Base-by-base conservation (phyloP, 53 echinoderm and acorn worm genomes). In the Actinopyga echinites region DNA sequence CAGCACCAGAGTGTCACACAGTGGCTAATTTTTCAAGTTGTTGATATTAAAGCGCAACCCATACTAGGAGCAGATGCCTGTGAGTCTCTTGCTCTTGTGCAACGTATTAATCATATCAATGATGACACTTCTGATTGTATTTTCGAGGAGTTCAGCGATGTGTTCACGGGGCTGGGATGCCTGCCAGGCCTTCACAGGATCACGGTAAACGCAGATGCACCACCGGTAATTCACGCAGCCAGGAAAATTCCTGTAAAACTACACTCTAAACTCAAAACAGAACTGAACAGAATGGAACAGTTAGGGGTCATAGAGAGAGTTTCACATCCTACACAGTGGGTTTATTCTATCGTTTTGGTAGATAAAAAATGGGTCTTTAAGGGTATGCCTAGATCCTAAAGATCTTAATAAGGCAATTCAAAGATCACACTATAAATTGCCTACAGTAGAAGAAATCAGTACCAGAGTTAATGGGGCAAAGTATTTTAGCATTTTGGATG, bases 401-500 rank as follows among this genome's bases (percentile, higher is more conserved):
- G 74, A 84, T 43, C 57, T 90, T 21, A 90, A 93, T 22, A 30
- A 56, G 53, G 93, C 85, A 5, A 88, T 90, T 10, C 53, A 85
- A 65, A 32, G 85, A 10, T 83, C 90, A 63, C 87, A 93, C 54
- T 93, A 87, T 44, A 85, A 64, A 22, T 84, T 85, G 37, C 92
- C 83, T 6, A 89, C 86, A 24, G 83, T 92, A 19, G 86, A 86
- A 40, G 79, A 86, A 56, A 56, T 86, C 2, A 19, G 66, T 37
- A 80, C 86, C n/a, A 54, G 86, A 5, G 57, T 87, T 65, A 78
- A 87, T n/a, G 82, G 75, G 40, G 85, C 93, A 29, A 64, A 80
- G 13, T 43, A 84, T n/a, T 93, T 93, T 80, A 90, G 90, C 25
- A 86, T 87, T 20, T 83, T 90, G 21, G 90, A 90, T 79, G 90